These are phyloP conservation scores for Caracal caracal DNA, from an alignment of 2,113 vertebrate genomes.

Conservation along the genomic window DNA sequence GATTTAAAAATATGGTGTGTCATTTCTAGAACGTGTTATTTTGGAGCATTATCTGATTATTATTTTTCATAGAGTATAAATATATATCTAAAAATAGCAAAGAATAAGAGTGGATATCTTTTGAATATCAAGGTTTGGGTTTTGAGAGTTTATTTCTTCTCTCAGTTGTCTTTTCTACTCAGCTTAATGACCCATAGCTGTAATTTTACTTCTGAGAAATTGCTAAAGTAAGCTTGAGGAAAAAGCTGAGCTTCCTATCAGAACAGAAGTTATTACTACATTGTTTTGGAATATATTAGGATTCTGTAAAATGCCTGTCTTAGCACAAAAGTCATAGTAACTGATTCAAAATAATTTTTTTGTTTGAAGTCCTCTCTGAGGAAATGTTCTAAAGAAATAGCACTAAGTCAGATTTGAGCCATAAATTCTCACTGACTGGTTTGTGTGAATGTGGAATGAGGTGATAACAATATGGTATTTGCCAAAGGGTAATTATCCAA, in stretches of 20 bases:
- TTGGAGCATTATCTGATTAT: background rate
- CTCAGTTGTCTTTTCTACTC: conserved; percentile 13
- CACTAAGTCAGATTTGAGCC: background rate
- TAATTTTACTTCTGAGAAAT: conserved; percentile 50
- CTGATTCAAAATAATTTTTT: conserved; percentile 33
- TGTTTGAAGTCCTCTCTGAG: background rate
- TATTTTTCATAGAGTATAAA: background rate
- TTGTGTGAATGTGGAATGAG: background rate
- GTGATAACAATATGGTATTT: background rate
- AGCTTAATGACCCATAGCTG: background rate
- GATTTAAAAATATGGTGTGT: background rate
- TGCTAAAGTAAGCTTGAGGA: conserved; percentile 29
- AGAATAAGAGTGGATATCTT: background rate
- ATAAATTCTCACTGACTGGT: background rate
- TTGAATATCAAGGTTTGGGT: background rate
- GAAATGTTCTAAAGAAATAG: background rate
- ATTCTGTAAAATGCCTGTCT: background rate
- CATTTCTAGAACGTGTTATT: background rate
- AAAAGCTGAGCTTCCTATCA: background rate
- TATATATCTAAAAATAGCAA: background rate
- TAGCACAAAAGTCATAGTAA: conserved; percentile 15
- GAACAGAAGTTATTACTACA: conserved; percentile 26
- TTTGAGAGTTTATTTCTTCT: conserved; percentile 20
- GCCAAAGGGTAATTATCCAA: background rate
- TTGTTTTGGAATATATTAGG: conserved; percentile 26